These are phyloP conservation scores for Acipenser oxyrinchus DNA, from an alignment of 2,797 vertebrate species.

Conservation along the genomic window DNA sequence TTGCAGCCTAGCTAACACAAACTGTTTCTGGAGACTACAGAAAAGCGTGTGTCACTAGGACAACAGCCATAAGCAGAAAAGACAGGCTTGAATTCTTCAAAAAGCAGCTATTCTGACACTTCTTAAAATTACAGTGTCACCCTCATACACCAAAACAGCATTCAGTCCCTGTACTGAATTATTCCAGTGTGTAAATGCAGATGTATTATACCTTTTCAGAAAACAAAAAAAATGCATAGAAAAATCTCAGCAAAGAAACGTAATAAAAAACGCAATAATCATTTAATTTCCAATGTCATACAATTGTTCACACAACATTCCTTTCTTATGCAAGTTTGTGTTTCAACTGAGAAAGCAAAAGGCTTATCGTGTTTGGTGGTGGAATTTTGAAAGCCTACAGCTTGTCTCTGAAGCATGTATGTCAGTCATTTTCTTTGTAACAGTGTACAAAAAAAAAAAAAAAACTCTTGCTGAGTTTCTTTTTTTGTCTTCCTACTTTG, in stretches of 20 bases:
- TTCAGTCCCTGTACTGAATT: background rate
- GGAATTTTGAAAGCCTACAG: too few species aligned
- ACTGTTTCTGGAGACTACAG: conserved; percentile 32
- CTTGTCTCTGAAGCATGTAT: too few species aligned
- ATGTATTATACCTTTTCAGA: background rate
- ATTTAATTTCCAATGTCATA: background rate
- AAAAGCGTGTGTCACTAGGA: conserved; percentile 40
- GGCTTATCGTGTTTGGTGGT: too few species aligned
- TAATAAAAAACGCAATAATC: background rate
- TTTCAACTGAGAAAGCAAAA: too few species aligned
- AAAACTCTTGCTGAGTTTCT: background rate
- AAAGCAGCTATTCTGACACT: conserved; percentile 40
- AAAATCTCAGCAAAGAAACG: background rate
- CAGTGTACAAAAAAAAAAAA: background rate
- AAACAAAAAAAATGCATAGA: background rate
- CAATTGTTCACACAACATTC: too few species aligned
- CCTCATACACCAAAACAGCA: conserved; percentile 21
- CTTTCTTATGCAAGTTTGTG: too few species aligned
- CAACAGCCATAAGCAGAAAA: conserved; percentile 45
- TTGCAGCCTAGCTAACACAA: conserved; percentile 32
- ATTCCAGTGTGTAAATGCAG: background rate
- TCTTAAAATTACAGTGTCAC: conserved; percentile 53
- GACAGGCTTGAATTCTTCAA: conserved; percentile 47
- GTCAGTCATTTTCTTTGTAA: background rate
- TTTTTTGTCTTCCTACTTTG: background rate